phyloP scores from a whole-genome alignment of 2,888 invertebrate species.

The Stenodera caucasica region DNA sequence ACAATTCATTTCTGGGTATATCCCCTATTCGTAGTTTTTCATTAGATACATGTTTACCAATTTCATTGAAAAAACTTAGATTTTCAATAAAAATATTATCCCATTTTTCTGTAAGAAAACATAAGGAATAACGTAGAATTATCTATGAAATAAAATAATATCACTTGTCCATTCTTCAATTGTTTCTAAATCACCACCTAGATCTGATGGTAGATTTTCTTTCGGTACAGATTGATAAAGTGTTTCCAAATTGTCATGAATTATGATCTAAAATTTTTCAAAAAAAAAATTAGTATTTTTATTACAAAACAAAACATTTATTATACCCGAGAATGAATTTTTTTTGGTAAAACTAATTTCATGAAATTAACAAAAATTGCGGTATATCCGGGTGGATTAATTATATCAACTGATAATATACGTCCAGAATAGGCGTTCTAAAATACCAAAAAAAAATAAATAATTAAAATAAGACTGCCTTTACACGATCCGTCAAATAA shows the following conservation, averaged over 20 bases:
- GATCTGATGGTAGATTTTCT: slow-evolving; percentile 1
- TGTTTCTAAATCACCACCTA: slow-evolving; percentile 2
- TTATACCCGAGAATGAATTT: background rate
- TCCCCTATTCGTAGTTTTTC: slow-evolving; percentile 1
- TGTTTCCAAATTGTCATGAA: background rate
- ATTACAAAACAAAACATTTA: too few species aligned
- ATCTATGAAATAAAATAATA: background rate
- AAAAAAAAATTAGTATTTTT: too few species aligned
- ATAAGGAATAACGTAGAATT: too few species aligned
- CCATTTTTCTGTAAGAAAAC: background rate
- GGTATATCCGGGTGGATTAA: background rate
- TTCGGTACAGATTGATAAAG: slow-evolving; percentile 3
- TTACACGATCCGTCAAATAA: too few species aligned
- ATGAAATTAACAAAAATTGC: background rate
- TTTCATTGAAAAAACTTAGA: background rate
- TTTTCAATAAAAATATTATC: background rate
- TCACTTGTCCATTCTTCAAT: background rate
- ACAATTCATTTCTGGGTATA: background rate
- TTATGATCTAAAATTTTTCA: background rate
- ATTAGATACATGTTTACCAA: background rate
- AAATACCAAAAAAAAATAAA: background rate
- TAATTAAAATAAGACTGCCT: too few species aligned
- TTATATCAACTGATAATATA: background rate
- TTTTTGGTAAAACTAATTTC: background rate
- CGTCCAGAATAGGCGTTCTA: background rate